These are phyloP conservation scores for Brachyptera risi DNA, from an alignment of 2,888 invertebrate genomes.

Conservation along the genomic window DNA sequence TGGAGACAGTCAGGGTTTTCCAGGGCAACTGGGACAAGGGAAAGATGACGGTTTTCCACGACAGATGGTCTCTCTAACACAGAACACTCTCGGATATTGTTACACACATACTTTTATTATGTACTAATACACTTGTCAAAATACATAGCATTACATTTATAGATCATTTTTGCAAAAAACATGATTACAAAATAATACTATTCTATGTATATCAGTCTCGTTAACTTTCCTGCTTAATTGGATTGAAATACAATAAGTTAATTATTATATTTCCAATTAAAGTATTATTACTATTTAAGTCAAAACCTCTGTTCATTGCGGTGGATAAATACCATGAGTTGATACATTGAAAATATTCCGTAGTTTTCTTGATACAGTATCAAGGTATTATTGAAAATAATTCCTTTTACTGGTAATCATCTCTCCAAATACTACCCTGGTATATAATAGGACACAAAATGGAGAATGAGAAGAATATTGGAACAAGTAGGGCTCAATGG, in stretches of 20 bases:
- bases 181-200: conserved; percentile 11
- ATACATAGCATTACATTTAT: conserved; percentile 1
- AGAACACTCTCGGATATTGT: neutral
- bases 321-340: no score
- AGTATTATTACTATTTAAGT: neutral
- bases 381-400: no score
- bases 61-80: neutral
- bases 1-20: no score
- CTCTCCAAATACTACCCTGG: no score
- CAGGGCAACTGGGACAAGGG: no score
- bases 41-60: neutral
- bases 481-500: no score
- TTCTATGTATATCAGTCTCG: neutral
- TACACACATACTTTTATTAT: neutral
- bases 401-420: no score
- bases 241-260: neutral
- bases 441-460: no score
- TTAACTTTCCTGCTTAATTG: conserved; percentile 12
- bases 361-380: no score
- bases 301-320: neutral
- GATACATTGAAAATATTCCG: no score
- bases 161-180: conserved; percentile 9
- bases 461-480: no score
- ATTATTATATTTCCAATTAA: neutral
- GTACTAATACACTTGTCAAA: neutral